Conservation (phyloP, 1,140 invertebrate genomes). For the Drosophila takahashii region DNA sequence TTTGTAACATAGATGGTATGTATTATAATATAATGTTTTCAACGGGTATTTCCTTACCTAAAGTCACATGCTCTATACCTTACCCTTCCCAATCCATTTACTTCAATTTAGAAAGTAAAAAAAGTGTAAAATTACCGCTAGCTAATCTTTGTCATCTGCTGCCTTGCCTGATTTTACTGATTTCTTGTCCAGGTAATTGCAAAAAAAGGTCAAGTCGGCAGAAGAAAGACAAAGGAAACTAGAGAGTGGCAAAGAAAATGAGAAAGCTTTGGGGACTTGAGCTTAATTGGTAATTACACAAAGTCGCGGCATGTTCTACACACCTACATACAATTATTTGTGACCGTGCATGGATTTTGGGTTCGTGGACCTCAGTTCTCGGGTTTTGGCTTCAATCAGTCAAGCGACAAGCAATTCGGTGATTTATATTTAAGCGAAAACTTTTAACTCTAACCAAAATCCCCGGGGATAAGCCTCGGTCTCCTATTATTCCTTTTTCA, state of each 20-base stretch:
- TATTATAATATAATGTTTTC: neutral
- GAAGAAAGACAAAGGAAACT: slow-evolving; percentile 33
- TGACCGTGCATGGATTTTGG: slow-evolving; percentile 41
- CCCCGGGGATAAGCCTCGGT: slow-evolving; percentile 47
- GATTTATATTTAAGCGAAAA: slow-evolving; percentile 81
- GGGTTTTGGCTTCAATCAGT: slow-evolving; percentile 56
- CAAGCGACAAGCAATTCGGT: slow-evolving; percentile 65
- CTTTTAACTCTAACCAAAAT: slow-evolving; percentile 81
- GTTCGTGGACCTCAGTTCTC: slow-evolving; percentile 20
- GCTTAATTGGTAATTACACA: slow-evolving; percentile 80
- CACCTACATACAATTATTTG: slow-evolving; percentile 29
- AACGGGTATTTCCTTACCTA: neutral
- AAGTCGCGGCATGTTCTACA: slow-evolving; percentile 65
- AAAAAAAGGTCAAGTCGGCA: slow-evolving; percentile 30
- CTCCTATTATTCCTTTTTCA: slow-evolving; percentile 35
- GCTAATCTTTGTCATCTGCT: slow-evolving; percentile 81
- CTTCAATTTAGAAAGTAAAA: slow-evolving; percentile 44
- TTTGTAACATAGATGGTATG: too few species aligned
- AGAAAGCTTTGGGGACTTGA: slow-evolving; percentile 44
- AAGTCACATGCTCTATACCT: neutral
- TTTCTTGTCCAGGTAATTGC: slow-evolving; percentile 64
- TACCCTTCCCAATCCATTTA: slow-evolving; percentile 32
- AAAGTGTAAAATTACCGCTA: slow-evolving; percentile 66
- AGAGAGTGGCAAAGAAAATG: neutral
- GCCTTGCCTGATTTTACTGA: slow-evolving; percentile 60